phyloP scores from a whole-genome alignment of 2,113 vertebrate genomes.

The Gallinago paraguaiae region DNA sequence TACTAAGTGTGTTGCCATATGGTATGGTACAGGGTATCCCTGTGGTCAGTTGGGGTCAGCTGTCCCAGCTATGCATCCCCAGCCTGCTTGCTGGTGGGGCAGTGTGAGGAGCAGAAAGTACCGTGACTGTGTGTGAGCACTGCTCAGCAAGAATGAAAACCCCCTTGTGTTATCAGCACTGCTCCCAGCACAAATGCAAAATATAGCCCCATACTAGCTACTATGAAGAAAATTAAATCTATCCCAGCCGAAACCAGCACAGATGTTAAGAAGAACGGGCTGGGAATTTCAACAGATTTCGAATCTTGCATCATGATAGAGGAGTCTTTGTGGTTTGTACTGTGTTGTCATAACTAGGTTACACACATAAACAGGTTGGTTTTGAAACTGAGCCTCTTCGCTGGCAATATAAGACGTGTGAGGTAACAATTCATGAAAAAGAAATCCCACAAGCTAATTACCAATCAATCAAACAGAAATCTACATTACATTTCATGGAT shows the following conservation, averaged over 20 bases:
- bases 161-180: background rate
- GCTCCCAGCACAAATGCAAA: background rate
- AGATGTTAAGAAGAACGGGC: background rate
- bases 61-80: background rate
- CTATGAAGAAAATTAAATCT: background rate
- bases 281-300: background rate
- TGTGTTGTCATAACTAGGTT: background rate
- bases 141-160: background rate
- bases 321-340: background rate
- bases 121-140: background rate
- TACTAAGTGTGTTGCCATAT: background rate
- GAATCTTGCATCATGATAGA: background rate
- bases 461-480: background rate
- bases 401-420: background rate
- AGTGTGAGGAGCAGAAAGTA: background rate
- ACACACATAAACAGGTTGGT: background rate
- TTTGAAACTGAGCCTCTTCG: background rate
- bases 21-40: background rate
- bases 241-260: background rate
- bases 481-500: background rate
- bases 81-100: background rate
- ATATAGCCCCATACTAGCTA: background rate
- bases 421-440: background rate
- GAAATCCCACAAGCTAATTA: background rate
- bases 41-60: background rate